A percentile compares a stretch with the other conserved stretches of the same genome.
phyloP scores from a whole-genome alignment of 2,113 vertebrate species.

The Eonycteris spelaea region DNA sequence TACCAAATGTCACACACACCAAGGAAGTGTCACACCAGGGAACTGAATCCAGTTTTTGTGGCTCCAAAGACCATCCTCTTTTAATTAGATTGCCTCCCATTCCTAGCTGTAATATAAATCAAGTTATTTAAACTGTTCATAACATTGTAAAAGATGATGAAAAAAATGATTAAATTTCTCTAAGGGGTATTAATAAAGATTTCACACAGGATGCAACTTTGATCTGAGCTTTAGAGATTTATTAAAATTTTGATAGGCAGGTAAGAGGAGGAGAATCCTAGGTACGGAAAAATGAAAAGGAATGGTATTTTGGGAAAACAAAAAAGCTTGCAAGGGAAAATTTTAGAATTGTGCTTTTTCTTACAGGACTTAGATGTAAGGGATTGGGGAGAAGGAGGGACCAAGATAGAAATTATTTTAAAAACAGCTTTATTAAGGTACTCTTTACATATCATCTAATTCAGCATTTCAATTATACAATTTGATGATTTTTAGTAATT shows the following conservation, averaged over 20 bases:
- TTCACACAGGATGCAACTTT: not conserved
- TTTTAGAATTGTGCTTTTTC: not conserved
- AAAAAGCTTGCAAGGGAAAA: not conserved
- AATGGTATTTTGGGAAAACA: not conserved
- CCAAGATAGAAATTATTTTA: not conserved
- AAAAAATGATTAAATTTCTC: not conserved
- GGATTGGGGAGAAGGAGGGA: not conserved
- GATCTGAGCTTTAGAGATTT: not conserved
- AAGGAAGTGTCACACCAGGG: not conserved
- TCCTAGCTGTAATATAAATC: not conserved
- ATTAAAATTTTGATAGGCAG: not conserved
- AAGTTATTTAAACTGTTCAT: not conserved
- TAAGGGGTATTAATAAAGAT: not conserved
- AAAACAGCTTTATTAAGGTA: not conserved
- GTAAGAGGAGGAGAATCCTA: not conserved
- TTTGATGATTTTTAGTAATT: not conserved
- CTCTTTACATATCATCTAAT: not conserved
- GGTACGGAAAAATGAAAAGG: not conserved
- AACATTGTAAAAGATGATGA: not conserved
- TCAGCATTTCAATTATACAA: not conserved
- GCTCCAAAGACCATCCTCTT: not conserved
- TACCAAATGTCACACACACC: not conserved
- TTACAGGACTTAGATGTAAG: not conserved
- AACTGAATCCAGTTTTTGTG: not conserved
- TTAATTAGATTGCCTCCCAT: not conserved